Base-by-base conservation (phyloP, 2,113 vertebrate species). In the Pseudopipra pipra region DNA sequence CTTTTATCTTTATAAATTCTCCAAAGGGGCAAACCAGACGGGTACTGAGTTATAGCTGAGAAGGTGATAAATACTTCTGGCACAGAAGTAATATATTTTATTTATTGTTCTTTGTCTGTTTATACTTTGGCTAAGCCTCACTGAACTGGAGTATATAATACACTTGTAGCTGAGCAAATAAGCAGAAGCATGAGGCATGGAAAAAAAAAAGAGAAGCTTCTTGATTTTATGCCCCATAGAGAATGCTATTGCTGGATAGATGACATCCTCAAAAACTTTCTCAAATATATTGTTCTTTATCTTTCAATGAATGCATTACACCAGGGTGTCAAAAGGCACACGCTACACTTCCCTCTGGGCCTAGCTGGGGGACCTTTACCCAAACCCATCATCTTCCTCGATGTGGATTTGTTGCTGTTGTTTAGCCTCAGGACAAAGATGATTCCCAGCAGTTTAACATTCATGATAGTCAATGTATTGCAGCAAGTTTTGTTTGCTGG, bases 1-100 rank as follows among this genome's bases (percentile, higher is more conserved):
- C n/a, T 58, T 89, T 61, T 85, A 11, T 80, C 54, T 83, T 90
- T 62, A 70, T 85, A 58, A 84, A 55, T 84, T 58, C 13, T 91
- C 41, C 24, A 62, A 37, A 66, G 5, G 0, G 5, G 49, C 9
- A 18, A 51, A 83, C 77, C n/a, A 85, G 47, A 27, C 49, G 23
- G 9, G 4, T 63, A 62, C 25, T 82, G 56, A 82, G 24, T 79
- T 87, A 41, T 12, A 61, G 62, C 83, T 23, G 39, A 0, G 0
- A 51, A 92, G 83, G 17, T 6, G 23, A 65, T 86, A 55, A 18
- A 46, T 92, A 18, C 58, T 88, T 12, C 43, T 73, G 41, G 13
- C 46, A 43, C 37, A 88, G 46, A 71, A 66, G 15, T 68, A 0
- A 1, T 90, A 33, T 61, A 58, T 83, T 94, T 80, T 43, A 61